phyloP scores from a whole-genome alignment of 1,140 invertebrate species.

The Nebria ingens region DNA sequence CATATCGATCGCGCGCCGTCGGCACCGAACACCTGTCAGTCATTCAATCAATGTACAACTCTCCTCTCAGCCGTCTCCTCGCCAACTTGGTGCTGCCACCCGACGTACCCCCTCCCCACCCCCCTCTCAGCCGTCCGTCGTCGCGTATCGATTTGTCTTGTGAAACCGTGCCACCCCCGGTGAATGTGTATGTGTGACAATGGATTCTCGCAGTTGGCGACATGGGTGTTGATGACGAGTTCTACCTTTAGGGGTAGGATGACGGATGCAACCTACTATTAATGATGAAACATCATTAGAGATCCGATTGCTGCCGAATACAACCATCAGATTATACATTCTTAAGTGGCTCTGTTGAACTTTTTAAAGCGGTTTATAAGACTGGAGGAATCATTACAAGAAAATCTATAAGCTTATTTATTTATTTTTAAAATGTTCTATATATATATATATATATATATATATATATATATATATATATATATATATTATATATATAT shows the following conservation, averaged over 20 bases:
- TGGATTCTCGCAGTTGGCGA: neutral
- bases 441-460: too few species aligned
- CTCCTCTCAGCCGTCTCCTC: neutral
- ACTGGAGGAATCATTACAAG: too few species aligned
- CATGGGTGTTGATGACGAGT: neutral
- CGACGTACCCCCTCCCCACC: neutral
- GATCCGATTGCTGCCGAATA: too few species aligned
- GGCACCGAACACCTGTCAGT: conserved; percentile 1
- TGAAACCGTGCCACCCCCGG: neutral
- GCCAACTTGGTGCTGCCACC: neutral
- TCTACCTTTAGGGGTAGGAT: too few species aligned
- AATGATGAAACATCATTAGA: neutral
- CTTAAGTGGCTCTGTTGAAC: too few species aligned
- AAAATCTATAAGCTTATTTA: too few species aligned
- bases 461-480: too few species aligned
- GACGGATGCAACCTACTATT: neutral
- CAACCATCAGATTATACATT: too few species aligned
- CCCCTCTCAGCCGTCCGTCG: neutral
- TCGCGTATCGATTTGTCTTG: neutral
- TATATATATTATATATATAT: too few species aligned
- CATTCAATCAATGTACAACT: conserved; percentile 7
- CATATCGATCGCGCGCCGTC: neutral
- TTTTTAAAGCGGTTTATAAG: too few species aligned
- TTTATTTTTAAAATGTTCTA: too few species aligned
- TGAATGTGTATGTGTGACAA: neutral